These are phyloP conservation scores for Tetanocera ferruginea DNA, from an alignment of 2,888 invertebrate genomes.

Conservation along the genomic window DNA sequence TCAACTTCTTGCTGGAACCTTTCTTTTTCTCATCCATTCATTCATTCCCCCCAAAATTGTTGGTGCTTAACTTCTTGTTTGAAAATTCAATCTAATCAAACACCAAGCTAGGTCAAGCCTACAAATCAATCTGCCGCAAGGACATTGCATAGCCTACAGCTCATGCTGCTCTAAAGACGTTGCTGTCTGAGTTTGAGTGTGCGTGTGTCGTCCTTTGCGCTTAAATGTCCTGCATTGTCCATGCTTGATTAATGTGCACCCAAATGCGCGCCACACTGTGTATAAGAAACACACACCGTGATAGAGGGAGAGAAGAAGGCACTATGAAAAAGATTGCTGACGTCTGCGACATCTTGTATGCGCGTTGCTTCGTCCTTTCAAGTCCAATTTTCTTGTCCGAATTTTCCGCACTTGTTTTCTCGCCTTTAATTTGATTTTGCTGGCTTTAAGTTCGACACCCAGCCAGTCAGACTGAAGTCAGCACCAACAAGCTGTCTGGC, in stretches of 20 bases:
- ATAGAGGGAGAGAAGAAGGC: too few relatives aligned
- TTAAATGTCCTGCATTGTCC: conserved; percentile 20
- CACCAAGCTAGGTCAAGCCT: conserved; percentile 59
- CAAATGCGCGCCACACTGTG: too few relatives aligned
- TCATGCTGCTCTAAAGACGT: not conserved
- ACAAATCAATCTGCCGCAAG: conserved; percentile 64
- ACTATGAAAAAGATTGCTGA: too few relatives aligned
- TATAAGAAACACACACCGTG: too few relatives aligned
- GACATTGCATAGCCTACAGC: conserved; percentile 19
- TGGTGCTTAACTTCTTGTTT: conserved; percentile 42
- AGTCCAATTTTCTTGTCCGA: not conserved
- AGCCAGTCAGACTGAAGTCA: conserved; percentile 16
- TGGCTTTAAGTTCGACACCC: conserved; percentile 47
- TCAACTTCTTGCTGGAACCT: not conserved
- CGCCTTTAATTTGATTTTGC: conserved; percentile 66
- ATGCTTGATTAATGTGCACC: conserved; percentile 20
- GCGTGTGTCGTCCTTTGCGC: not conserved
- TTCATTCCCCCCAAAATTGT: not conserved
- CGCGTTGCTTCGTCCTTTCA: too few relatives aligned
- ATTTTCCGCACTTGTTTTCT: conserved; percentile 59
- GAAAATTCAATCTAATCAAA: conserved; percentile 68
- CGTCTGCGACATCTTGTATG: too few relatives aligned
- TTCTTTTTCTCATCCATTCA: not conserved
- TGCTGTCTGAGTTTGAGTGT: not conserved
- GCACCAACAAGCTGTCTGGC: conserved; percentile 22